Evolutionary conservation across 1,140 invertebrate species (phyloP).

Genomic region (Cryptotermes secundus): DNA sequence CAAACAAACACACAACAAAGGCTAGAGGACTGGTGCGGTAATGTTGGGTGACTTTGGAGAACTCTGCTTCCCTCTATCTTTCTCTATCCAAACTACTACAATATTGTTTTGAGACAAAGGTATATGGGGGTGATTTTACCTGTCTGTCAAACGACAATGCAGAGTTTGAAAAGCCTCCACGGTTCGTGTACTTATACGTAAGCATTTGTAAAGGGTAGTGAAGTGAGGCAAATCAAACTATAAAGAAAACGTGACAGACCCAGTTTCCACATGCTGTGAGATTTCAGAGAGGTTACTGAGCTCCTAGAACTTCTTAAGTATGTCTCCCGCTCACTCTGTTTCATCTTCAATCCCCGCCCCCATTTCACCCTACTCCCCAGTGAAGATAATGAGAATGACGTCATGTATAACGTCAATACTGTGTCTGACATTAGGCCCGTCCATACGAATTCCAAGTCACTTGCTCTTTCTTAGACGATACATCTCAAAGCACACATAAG

Average conservation of each 20-base stretch:
- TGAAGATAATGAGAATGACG: background rate
- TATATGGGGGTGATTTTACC: background rate
- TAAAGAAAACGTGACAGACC: conserved; percentile 13
- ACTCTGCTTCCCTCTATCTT: background rate
- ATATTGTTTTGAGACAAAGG: conserved; percentile 19
- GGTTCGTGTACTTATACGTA: background rate
- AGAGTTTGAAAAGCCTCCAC: background rate
- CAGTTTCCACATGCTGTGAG: background rate
- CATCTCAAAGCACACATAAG: too few species aligned
- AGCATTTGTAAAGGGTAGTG: background rate
- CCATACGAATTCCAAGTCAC: background rate
- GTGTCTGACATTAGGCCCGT: background rate
- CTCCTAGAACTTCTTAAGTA: background rate
- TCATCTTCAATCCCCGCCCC: too few species aligned
- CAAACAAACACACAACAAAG: conserved; percentile 19
- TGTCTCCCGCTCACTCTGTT: background rate
- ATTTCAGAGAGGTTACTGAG: background rate
- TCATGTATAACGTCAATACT: background rate
- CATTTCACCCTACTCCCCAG: background rate
- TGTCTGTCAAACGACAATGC: conserved; percentile 15
- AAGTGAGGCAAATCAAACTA: background rate
- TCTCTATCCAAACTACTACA: conserved; percentile 5
- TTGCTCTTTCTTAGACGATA: background rate
- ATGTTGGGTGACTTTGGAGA: conserved; percentile 15
- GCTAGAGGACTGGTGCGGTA: background rate